Conservation (phyloP, 35 echinoderm and acorn worm genomes). For the Apostichopus californicus region DNA sequence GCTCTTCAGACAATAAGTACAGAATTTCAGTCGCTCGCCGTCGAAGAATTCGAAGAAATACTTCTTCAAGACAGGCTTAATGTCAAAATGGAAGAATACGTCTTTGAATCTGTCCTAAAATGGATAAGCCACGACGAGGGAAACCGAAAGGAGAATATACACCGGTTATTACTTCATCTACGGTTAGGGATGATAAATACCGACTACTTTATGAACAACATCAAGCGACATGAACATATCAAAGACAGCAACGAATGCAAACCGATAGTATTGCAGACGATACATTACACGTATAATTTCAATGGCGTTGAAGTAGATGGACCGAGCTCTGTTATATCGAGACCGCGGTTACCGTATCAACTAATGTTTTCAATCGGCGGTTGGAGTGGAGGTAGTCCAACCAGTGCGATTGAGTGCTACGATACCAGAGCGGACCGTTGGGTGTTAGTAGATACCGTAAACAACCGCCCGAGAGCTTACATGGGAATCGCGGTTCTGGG, state of each 20-base stretch:
- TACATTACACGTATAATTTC: constrained; percentile 97
- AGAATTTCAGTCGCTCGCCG: constrained; percentile 74
- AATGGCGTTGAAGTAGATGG: constrained; percentile 57
- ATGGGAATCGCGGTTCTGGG: constrained; percentile 91
- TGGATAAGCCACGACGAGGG: constrained; percentile 79
- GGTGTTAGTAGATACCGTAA: constrained; percentile 83
- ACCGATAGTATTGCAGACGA: constrained; percentile 78
- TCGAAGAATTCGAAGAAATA: constrained; percentile 81
- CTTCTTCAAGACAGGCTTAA: constrained; percentile 80
- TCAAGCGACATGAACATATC: constrained; percentile 79
- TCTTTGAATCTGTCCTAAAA: constrained; percentile 84
- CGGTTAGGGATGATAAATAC: constrained; percentile 98
- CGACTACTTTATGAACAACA: constrained; percentile 98
- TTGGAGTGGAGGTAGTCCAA: constrained; percentile 99
- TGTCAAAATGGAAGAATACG: constrained; percentile 98
- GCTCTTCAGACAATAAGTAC: constrained; percentile 51
- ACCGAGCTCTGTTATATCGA: constrained; percentile 76
- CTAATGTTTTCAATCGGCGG: constrained; percentile 92
- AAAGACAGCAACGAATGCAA: constrained; percentile 74
- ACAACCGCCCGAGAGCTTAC: constrained; percentile 89
- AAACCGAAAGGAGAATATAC: constrained; percentile 56
- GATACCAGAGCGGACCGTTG: constrained; percentile 98
- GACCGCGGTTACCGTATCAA: constrained; percentile 84
- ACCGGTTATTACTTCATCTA: constrained; percentile 71
- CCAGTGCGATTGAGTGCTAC: constrained; percentile 92